These are phyloP conservation scores for Neocrepidodera transversa DNA, from an alignment of 2,888 invertebrate species.

Conservation along the genomic window DNA sequence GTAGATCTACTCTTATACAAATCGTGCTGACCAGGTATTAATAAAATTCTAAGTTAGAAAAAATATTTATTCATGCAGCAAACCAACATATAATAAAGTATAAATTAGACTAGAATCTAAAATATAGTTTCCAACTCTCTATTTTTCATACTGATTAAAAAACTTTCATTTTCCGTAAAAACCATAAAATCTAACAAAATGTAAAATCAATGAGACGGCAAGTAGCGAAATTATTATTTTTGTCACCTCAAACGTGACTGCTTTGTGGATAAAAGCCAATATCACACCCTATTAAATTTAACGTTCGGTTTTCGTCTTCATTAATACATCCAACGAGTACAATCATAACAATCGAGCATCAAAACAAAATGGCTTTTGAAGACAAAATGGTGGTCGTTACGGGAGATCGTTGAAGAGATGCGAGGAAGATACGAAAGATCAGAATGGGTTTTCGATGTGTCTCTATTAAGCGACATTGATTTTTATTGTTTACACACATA, in stretches of 20 bases:
- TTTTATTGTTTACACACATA: too few relatives aligned
- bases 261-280: constrained; percentile 29
- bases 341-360: constrained; percentile 28
- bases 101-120: too few relatives aligned
- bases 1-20: too few relatives aligned
- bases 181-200: constrained; percentile 14
- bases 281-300: constrained; percentile 34
- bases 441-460: background rate
- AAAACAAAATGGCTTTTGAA: constrained; percentile 21
- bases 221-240: constrained; percentile 26
- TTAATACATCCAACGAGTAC: constrained; percentile 14
- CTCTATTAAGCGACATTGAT: too few relatives aligned
- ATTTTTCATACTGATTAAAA: too few relatives aligned
- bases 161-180: background rate
- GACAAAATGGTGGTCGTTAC: constrained; percentile 9
- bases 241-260: constrained; percentile 24
- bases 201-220: constrained; percentile 21
- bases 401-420: background rate
- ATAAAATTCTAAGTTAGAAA: too few relatives aligned
- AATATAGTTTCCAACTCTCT: too few relatives aligned
- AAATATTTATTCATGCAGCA: too few relatives aligned
- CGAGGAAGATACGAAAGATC: background rate
- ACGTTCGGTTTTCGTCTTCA: constrained; percentile 28
- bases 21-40: too few relatives aligned
- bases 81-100: too few relatives aligned